Base-by-base conservation (phyloP, 2,888 invertebrate genomes). In the Cheilosia vulpina region DNA sequence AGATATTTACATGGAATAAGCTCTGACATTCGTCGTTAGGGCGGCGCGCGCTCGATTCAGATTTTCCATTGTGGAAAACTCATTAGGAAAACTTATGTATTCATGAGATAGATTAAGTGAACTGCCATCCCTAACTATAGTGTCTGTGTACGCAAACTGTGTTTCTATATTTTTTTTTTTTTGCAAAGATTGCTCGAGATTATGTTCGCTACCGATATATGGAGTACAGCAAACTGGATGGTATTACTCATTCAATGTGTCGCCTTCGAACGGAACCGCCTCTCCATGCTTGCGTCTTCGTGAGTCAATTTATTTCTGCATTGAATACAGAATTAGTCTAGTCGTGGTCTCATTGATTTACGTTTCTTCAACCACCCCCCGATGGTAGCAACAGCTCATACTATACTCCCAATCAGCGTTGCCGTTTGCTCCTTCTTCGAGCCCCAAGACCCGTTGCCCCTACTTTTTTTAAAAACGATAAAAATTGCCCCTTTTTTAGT, bases 81-180 rank as follows among this genome's bases (percentile, higher is more conserved):
- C 83, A 83, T 83, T 83, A 78, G 68, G 83, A 78, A 65, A 83
- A 83, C 78, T 78, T 83, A 83, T 65, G 73, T 78, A 83, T 83
- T 83, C 78, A 78, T 78, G 83, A 78, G 68, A 83, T 78, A 83
- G 78, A 83, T 78, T 83, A 78, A 73, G 47, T 24, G 60, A 73
- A 73, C 68, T 68, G 19, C 77, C 75, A 62, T 66, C 45, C 53
- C 21, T 45, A 13, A 17, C 50, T 41, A 21, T 6, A 31, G 52
- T 24, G 31, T 58, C 41, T 19, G 34, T 68, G 31, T 31, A 31
- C 31, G 1, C 2, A 9, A 9, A 52, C 60, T 60, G 13, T 38
- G 38, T 38, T 38, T 38, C 13, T 38, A 38, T 38, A 9, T 31
- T 47, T n/a, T 60, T n/a, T n/a, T n/a, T 17, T 52, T 52, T 31